Evolutionary conservation across 2,797 vertebrate species (phyloP), one percentile per base, ranked within the genome.

Genomic region (Picus viridis): DNA sequence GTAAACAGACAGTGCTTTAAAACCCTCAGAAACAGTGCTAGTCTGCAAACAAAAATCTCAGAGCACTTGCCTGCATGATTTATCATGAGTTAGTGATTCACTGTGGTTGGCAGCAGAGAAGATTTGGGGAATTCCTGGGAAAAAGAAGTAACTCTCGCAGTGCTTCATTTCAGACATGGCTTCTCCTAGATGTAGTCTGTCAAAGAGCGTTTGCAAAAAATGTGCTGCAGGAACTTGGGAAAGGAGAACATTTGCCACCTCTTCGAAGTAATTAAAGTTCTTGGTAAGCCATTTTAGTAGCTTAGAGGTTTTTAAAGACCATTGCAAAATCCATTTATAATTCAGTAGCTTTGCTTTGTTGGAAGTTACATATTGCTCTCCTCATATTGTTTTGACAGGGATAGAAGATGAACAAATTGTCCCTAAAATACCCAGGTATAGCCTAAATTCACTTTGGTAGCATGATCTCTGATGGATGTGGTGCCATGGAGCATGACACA

Each of bases 181-280:
- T 81, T 70, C 49, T 86, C 49, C 39, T 63, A 34, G 12, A 59
- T 90, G 41, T 15, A 69, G 10, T 29, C 63, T 73, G 53, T 34
- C 65, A 67, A 30, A n/a, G 67, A 45, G 10, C 9, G 23, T 67
- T 86, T 83, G n/a, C 51, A 72, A 58, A 81, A 73, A 36, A 53
- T 32, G 30, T 1, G 6, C 47, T 91, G 59, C 49, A 69, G 84
- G 75, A 80, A 58, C 58, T 32, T 53, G 78, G 41, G 32, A 65
- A 78, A 80, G 59, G 13, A 62, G 59, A 89, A 73, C 23, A n/a
- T 78, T 88, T 89, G 78, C 36, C 32, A 47, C n/a, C 70, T 43
- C 41, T 86, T 57, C 64, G 61, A 81, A 41, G 57, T 68, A 95
- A 88, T 88, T 78, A 67, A 94, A 88, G 16, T 70, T 82, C 49